A percentile compares a stretch with the other conserved stretches of the same genome.
phyloP scores from a whole-genome alignment of 1,140 invertebrate species.

The Protaetia brevitarsis region DNA sequence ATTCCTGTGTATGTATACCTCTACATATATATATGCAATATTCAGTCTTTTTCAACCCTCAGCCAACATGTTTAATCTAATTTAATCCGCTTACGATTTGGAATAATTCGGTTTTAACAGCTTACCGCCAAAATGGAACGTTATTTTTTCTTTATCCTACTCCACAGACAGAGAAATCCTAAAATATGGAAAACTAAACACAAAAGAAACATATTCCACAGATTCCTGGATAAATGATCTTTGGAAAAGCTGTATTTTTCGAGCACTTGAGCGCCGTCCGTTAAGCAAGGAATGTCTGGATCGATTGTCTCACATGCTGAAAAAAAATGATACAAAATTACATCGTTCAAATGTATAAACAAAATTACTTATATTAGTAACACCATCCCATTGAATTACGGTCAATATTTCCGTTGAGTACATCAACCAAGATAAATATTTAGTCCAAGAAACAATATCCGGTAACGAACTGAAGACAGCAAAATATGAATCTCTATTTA shows the following conservation, averaged over 20 bases:
- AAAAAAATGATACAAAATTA: constrained; percentile 36
- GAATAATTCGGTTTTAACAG: not conserved
- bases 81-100: not conserved
- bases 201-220: constrained; percentile 62
- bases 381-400: constrained; percentile 73
- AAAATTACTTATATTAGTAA: constrained; percentile 71
- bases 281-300: constrained; percentile 65
- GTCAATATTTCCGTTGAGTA: constrained; percentile 87
- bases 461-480: constrained; percentile 68
- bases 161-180: constrained; percentile 63
- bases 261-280: constrained; percentile 67
- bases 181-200: constrained; percentile 68
- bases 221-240: constrained; percentile 61
- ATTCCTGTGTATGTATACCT: not conserved
- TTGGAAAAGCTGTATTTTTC: constrained; percentile 68
- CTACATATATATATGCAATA: no score
- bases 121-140: not conserved
- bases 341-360: not conserved
- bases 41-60: not conserved
- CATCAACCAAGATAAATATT: constrained; percentile 89
- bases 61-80: not conserved
- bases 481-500: not conserved
- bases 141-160: constrained; percentile 58
- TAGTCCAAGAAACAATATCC: constrained; percentile 75
- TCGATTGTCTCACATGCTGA: constrained; percentile 62